These are phyloP conservation scores for Cyclophora punctaria DNA, from an alignment of 2,888 invertebrate genomes.

Conservation along the genomic window DNA sequence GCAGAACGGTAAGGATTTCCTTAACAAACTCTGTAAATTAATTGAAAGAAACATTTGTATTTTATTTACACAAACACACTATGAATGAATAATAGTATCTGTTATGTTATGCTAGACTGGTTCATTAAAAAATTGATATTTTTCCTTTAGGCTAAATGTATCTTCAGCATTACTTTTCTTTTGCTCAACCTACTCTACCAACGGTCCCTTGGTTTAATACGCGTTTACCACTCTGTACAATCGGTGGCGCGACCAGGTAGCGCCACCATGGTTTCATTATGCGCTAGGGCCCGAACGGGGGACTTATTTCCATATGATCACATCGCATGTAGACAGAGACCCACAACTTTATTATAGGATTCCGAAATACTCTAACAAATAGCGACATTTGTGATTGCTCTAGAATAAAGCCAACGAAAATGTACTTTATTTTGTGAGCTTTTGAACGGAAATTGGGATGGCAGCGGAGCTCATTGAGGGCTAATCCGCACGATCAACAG, in stretches of 20 bases:
- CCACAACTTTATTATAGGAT: slow-evolving; percentile 16
- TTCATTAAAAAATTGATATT: too few species aligned
- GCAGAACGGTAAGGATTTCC: too few species aligned
- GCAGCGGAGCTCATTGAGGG: slow-evolving; percentile 4
- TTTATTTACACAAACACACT: too few species aligned
- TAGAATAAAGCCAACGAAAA: neutral
- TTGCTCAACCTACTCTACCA: too few species aligned
- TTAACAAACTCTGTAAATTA: too few species aligned
- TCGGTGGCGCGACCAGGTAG: neutral
- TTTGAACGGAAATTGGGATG: slow-evolving; percentile 4
- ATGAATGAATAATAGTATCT: too few species aligned
- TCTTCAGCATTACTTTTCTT: too few species aligned
- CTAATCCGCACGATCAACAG: slow-evolving; percentile 22
- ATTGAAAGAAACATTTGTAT: too few species aligned
- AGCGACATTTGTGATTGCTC: slow-evolving; percentile 12
- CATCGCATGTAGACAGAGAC: neutral
- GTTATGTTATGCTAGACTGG: too few species aligned
- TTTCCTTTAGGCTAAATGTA: too few species aligned
- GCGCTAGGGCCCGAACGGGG: neutral
- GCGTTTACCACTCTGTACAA: neutral
- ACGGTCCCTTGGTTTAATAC: too few species aligned
- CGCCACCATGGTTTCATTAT: too few species aligned
- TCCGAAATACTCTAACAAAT: slow-evolving; percentile 15
- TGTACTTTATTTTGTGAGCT: slow-evolving; percentile 1
- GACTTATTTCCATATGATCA: neutral